Evolutionary conservation across 2,797 vertebrate genomes (phyloP), one percentile per base, ranked within the genome.

Genomic region (Sebastes trivittatus): DNA sequence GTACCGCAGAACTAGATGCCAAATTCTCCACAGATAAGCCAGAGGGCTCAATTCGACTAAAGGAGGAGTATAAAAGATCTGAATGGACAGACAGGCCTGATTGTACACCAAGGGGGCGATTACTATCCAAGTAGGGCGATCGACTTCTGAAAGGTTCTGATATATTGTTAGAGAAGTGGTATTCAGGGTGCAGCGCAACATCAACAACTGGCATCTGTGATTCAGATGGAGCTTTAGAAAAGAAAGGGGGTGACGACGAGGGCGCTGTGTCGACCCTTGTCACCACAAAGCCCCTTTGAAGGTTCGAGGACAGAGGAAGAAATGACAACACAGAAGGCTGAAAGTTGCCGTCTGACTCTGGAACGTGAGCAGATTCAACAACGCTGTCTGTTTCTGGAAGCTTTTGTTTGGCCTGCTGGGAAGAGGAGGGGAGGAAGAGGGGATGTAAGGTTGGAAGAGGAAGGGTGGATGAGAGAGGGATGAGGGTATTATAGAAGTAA

Each of bases 271-370:
- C 78, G 65, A 42, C 80, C 4, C 68, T 29, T 36, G 81, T 83
- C 72, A 80, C 75, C 62, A 78, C 79, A 69, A 67, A 82, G 59
- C 84, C 80, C 58, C 73, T 93, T 78, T 89, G 90, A 86, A 83
- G 55, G 66, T 68, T 69, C 0, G 52, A 75, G 65, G 90, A 58
- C 10, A 30, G 55, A 82, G 70, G 81, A 16, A 20, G 54, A 72
- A 30, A 73, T 23, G 88, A 66, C 67, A 75, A 42, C 49, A 77
- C 23, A 80, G 86, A 64, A 20, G 77, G 18, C 52, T 79, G 77
- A 62, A 72, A 77, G 71, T 22, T 72, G 22, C 25, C 7, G 2
- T 83, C 82, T 8, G 74, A 81, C 71, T 81, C 32, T 14, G 75
- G 23, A 38, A 74, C 58, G 23, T 58, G 74, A 73, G 62, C 55